Base-by-base conservation (phyloP, 1,140 invertebrate species). In the Pemphigus obesinymphae region DNA sequence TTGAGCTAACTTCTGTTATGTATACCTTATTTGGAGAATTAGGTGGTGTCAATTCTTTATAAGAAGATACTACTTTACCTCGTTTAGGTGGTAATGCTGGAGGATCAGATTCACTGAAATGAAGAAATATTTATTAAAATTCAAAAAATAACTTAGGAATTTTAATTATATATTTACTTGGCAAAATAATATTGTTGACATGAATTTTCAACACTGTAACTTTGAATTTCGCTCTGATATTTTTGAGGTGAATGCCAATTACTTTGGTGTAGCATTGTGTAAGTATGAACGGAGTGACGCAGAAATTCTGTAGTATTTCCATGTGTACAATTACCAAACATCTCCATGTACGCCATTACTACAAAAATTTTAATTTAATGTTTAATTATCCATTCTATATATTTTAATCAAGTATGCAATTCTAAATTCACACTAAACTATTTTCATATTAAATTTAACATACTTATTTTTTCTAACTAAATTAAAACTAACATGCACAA, bases 311-410 rank as follows among this genome's bases (percentile, higher is more conserved):
- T 90, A 80, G 89, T 89, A 83, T 88, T 89, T 37, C 92, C 92
- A 84, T 94, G 93, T 82, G 92, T 93, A 88, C 94, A 96, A 86
- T 94, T 93, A 1, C 94, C 94, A 86, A 96, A 94, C 91, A 96
- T 95, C 87, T 96, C 94, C 95, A 97, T 97, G 88, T 97, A 98
- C 63, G 94, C 95, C 92, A 96, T 95, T 84, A 98, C 95, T 97
- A 90, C 82, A 90, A 90, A 83, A 83, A 81, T 55, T 73, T 66
- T 83, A 83, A 81, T 55, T 73, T 66, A 31, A 31, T 80, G 7
- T 37, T n/a, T 43, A 80, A 58, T 34, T 50, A 34, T 10, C 15
- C 26, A 34, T 82, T 45, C 10, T 31, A 66, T n/a, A 70, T 70
- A 70, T 43, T 15, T 26, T 26, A 45, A 29, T 26, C 26, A 45